Percentiles rank a stretch among this genome's conserved stretches.
phyloP scores from a whole-genome alignment of 2,797 vertebrate species.

The Gephyroberyx darwinii region DNA sequence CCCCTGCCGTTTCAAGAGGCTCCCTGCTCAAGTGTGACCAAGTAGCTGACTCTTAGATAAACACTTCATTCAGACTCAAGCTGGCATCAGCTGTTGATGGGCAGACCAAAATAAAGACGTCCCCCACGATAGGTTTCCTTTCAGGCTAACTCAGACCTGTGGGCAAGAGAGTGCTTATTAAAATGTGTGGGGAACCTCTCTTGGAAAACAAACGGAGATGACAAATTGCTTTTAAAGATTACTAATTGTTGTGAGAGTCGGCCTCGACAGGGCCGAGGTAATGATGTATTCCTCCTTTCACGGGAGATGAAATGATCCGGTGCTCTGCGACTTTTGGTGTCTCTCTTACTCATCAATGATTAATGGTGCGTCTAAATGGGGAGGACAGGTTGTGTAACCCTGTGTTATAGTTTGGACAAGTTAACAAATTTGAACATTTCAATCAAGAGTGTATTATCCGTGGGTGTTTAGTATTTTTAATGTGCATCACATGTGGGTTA shows the following conservation, averaged over 20 bases:
- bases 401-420: background rate
- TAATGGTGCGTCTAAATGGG: conserved; percentile 12
- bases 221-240: conserved; percentile 29
- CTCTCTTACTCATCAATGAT: conserved; percentile 18
- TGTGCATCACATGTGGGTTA: conserved; percentile 16
- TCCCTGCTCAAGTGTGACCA: conserved; percentile 34
- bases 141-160: conserved; percentile 23
- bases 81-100: conserved; percentile 53
- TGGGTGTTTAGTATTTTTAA: conserved; percentile 10
- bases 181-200: conserved; percentile 19
- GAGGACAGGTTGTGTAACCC: background rate
- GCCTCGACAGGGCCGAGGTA: conserved; percentile 2
- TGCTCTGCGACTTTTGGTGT: background rate
- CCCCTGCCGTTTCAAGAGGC: conserved; percentile 45
- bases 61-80: conserved; percentile 42
- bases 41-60: conserved; percentile 41
- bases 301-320: conserved; percentile 7
- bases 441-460: conserved; percentile 22
- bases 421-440: conserved; percentile 3
- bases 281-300: conserved; percentile 7
- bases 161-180: conserved; percentile 27
- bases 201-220: conserved; percentile 29
- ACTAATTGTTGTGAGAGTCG: conserved; percentile 8
- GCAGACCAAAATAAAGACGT: conserved; percentile 40
- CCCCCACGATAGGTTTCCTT: conserved; percentile 19